Conservation (phyloP, 2,113 vertebrate genomes). For the Corvus cornix region DNA sequence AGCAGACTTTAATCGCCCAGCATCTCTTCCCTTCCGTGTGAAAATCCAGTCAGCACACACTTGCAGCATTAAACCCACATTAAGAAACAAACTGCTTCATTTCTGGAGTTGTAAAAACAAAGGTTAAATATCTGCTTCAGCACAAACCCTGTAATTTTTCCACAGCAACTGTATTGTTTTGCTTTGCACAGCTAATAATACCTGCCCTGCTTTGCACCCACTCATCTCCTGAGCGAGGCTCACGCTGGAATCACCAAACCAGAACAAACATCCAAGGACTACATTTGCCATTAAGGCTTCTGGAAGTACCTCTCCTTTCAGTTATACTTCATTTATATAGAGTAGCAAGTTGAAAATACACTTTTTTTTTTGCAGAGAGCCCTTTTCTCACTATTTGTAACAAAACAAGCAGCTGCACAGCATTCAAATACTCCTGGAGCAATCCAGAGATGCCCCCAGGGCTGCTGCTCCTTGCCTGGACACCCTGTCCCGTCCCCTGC, state of each 20-base stretch:
- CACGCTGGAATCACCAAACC: background rate
- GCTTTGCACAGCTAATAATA: conserved; percentile 22
- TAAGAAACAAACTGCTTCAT: conserved; percentile 47
- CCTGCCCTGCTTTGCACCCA: conserved; percentile 13
- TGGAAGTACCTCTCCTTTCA: background rate
- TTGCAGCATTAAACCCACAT: conserved; percentile 3
- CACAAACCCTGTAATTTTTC: conserved; percentile 41
- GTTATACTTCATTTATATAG: background rate
- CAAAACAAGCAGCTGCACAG: background rate
- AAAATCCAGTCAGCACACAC: background rate
- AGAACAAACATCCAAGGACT: background rate
- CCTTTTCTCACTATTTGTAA: background rate
- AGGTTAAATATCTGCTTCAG: conserved; percentile 51
- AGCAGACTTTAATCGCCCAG: conserved; percentile 28
- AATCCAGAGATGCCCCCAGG: background rate
- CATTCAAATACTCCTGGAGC: background rate
- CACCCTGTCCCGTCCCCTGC: background rate
- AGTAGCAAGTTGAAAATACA: background rate
- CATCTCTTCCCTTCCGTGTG: background rate
- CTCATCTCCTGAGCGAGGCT: background rate
- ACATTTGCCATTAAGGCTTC: background rate
- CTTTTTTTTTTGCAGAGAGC: background rate
- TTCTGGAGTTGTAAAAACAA: conserved; percentile 60
- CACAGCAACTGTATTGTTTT: background rate
- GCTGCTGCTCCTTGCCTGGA: background rate